phyloP scores from a whole-genome alignment of 2,113 vertebrate species.

The Puntigrus tetrazona region DNA sequence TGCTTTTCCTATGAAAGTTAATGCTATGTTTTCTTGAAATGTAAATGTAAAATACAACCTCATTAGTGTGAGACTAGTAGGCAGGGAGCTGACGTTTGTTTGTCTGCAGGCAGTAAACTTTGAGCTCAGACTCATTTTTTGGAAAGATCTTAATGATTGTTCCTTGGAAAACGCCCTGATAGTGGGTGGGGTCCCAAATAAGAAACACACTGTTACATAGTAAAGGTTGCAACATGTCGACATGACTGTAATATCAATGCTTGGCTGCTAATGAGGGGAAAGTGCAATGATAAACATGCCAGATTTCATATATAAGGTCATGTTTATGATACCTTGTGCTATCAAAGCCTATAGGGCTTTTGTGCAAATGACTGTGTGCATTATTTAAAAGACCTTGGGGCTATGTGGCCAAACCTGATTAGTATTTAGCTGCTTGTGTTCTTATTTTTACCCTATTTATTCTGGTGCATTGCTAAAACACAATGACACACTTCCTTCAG shows the following conservation, averaged over 20 bases:
- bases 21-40: background rate
- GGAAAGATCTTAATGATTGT: constrained; percentile 38
- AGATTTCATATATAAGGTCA: background rate
- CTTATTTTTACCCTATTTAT: constrained; percentile 30
- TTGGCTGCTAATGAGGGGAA: background rate
- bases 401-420: background rate
- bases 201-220: constrained; percentile 17
- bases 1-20: background rate
- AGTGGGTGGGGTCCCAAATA: constrained; percentile 21
- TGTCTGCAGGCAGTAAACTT: constrained; percentile 25
- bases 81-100: background rate
- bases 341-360: background rate
- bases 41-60: background rate
- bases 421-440: constrained; percentile 15
- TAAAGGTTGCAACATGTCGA: constrained; percentile 50
- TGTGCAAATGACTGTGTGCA: background rate
- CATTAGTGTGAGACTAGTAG: background rate
- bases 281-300: background rate
- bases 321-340: background rate
- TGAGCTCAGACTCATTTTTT: constrained; percentile 6
- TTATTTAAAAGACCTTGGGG: constrained; percentile 6
- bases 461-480: constrained; percentile 39
- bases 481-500: constrained; percentile 51
- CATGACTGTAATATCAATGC: constrained; percentile 3
- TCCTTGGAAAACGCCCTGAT: constrained; percentile 48